Evolutionary conservation across 2,888 invertebrate genomes (phyloP).

Genomic region (Drosophila rellima): DNA sequence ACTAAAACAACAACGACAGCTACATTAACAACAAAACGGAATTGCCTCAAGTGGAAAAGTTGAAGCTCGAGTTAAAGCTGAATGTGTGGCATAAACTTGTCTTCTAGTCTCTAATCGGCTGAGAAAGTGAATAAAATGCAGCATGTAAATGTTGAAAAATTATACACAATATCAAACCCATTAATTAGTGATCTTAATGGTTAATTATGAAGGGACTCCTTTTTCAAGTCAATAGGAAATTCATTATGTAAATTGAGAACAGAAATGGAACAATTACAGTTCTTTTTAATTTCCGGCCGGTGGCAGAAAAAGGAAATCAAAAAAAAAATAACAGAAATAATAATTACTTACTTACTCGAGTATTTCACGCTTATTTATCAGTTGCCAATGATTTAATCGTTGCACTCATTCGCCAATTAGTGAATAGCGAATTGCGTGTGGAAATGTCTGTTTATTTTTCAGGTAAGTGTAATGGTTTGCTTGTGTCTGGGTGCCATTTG

Average conservation of each 20-base stretch:
- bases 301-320: background rate
- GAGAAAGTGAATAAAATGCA: background rate
- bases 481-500: constrained; percentile 18
- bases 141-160: background rate
- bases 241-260: background rate
- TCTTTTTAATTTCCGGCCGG: constrained; percentile 6
- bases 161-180: too few relatives aligned
- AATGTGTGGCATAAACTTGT: constrained; percentile 38
- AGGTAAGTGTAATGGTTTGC: background rate
- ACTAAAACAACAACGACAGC: constrained; percentile 4
- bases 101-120: constrained; percentile 15
- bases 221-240: background rate
- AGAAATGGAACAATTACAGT: background rate
- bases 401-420: background rate
- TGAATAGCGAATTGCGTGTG: background rate
- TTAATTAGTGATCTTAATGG: background rate
- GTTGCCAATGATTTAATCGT: background rate
- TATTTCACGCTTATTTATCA: too few relatives aligned
- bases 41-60: background rate
- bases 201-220: too few relatives aligned
- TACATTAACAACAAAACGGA: background rate
- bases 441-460: background rate
- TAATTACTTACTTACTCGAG: background rate
- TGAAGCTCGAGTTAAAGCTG: constrained; percentile 3
- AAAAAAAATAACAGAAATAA: background rate